phyloP scores from a whole-genome alignment of 2,888 invertebrate genomes.

The Masnerella sp. region DNA sequence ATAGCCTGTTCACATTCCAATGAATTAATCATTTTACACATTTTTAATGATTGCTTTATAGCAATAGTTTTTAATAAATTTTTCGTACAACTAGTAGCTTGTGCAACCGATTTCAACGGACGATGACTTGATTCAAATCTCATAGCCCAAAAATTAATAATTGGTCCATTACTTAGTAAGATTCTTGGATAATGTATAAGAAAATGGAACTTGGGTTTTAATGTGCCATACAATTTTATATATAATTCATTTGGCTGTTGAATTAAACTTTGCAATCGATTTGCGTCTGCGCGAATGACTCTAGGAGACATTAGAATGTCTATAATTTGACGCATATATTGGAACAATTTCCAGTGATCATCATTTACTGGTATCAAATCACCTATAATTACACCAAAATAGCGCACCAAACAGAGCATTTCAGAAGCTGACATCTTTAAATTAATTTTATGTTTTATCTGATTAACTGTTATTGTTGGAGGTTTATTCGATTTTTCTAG shows the following conservation, averaged over 20 bases:
- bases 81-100: slow-evolving; percentile 17
- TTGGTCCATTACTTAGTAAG: slow-evolving; percentile 12
- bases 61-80: slow-evolving; percentile 18
- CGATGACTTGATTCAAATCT: slow-evolving; percentile 26
- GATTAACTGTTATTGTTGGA: neutral
- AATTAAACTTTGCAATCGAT: neutral
- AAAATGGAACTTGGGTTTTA: slow-evolving; percentile 35
- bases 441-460: neutral
- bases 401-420: slow-evolving; percentile 14
- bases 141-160: slow-evolving; percentile 17
- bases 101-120: neutral
- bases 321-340: slow-evolving; percentile 23
- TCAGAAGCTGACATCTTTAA: slow-evolving; percentile 27
- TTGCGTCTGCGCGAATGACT: slow-evolving; percentile 11
- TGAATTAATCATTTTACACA: slow-evolving; percentile 18
- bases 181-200: slow-evolving; percentile 24
- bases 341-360: slow-evolving; percentile 12
- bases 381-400: slow-evolving; percentile 10
- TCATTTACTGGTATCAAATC: slow-evolving; percentile 17
- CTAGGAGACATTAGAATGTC: slow-evolving; percentile 22
- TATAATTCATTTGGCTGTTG: slow-evolving; percentile 8
- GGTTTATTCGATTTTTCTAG: slow-evolving; percentile 23
- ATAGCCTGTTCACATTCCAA: neutral
- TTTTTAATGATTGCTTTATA: slow-evolving; percentile 15
- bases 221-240: neutral